Conservation (phyloP, 2,797 vertebrate genomes). For the Parambassis ranga region DNA sequence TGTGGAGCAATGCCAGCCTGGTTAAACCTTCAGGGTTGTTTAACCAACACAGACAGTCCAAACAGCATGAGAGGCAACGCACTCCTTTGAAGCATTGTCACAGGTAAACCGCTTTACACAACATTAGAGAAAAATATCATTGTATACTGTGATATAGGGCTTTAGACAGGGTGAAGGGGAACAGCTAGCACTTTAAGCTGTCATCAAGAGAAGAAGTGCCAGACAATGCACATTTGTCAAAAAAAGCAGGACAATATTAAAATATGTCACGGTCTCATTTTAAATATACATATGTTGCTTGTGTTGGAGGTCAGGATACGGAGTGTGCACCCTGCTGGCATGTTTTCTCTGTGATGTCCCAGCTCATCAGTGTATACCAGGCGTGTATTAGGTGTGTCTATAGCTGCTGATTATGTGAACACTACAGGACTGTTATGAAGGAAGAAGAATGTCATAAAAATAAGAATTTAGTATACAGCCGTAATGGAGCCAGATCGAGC, state of each 20-base stretch:
- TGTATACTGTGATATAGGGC: background rate
- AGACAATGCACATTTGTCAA: background rate
- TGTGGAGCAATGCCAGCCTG: conserved; percentile 74
- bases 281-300: background rate
- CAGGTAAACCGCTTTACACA: background rate
- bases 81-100: background rate
- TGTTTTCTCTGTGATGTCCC: background rate
- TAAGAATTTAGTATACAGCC: conserved; percentile 51
- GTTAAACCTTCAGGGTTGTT: conserved; percentile 67
- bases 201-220: no score
- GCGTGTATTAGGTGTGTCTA: background rate
- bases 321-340: background rate
- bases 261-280: background rate
- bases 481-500: conserved; percentile 38
- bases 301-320: background rate
- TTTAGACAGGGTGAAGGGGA: background rate
- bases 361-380: background rate
- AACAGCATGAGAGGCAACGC: conserved; percentile 20
- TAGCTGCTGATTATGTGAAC: conserved; percentile 4
- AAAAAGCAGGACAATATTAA: background rate
- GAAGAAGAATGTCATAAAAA: conserved; percentile 17
- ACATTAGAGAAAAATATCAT: background rate
- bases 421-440: conserved; percentile 1
- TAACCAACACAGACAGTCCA: conserved; percentile 51
- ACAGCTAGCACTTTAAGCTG: background rate